A percentile compares a stretch with the other conserved stretches of the same genome.
Evolutionary conservation across 37 sponge, comb jelly and placozoan species (phyloP).

Genomic region (Amphimedon queenslandica): DNA sequence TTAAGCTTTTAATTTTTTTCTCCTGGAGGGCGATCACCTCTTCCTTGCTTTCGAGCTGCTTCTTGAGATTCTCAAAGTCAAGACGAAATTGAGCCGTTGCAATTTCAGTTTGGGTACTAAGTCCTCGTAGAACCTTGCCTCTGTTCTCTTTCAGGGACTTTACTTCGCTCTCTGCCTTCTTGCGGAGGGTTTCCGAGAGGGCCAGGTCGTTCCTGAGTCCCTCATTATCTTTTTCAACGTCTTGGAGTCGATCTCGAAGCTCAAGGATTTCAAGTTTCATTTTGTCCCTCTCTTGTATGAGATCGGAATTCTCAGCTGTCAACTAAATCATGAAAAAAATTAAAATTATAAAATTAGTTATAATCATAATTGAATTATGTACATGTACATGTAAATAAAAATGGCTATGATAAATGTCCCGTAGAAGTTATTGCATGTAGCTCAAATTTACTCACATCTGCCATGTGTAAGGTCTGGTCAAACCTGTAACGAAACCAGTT

Average conservation of each 20-base stretch:
- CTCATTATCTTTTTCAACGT: slow-evolving; percentile 20
- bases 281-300: slow-evolving; percentile 21
- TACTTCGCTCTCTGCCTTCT: slow-evolving; percentile 25
- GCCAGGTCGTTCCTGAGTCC: not conserved
- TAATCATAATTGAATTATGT: too few relatives aligned
- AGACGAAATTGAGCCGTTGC: slow-evolving; percentile 40
- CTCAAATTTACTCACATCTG: not conserved
- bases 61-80: slow-evolving; percentile 54
- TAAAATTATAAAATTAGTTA: not conserved
- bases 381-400: too few relatives aligned
- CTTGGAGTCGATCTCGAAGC: not conserved
- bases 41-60: slow-evolving; percentile 43
- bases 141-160: slow-evolving; percentile 26
- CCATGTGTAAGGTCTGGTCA: slow-evolving; percentile 4
- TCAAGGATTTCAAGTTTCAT: slow-evolving; percentile 28
- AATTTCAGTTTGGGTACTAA: slow-evolving; percentile 66
- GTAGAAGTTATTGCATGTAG: too few relatives aligned
- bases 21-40: slow-evolving; percentile 36
- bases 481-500: not conserved
- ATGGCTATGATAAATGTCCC: too few relatives aligned
- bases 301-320: slow-evolving; percentile 27
- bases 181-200: not conserved
- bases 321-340: not conserved
- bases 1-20: slow-evolving; percentile 38
- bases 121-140: slow-evolving; percentile 50